Percentiles rank a stretch among this genome's conserved stretches.
These are phyloP conservation scores for Otus sunia DNA, from an alignment of 2,113 vertebrate species.

Conservation along the genomic window DNA sequence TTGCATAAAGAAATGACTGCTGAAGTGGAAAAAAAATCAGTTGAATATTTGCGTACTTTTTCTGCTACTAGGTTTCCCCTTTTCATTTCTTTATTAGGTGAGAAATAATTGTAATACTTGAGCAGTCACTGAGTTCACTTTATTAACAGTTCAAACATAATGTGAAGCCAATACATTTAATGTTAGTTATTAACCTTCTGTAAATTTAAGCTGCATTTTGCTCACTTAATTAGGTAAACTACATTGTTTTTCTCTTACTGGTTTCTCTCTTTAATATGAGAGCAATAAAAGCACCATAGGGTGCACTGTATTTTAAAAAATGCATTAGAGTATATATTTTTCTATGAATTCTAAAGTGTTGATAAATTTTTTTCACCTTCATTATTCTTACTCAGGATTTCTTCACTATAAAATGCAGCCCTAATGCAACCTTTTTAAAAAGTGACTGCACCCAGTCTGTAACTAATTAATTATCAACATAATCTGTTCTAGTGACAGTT, in stretches of 20 bases:
- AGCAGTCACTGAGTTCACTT: slow-evolving; percentile 50
- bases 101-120: slow-evolving; percentile 22
- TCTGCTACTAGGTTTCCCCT: neutral
- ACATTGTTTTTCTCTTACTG: slow-evolving; percentile 20
- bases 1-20: neutral
- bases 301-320: slow-evolving; percentile 4
- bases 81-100: slow-evolving; percentile 17
- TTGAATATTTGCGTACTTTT: neutral
- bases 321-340: neutral
- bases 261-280: slow-evolving; percentile 9
- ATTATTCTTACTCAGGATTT: slow-evolving; percentile 18
- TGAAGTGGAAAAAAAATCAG: neutral
- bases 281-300: slow-evolving; percentile 18
- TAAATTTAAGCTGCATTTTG: slow-evolving; percentile 56
- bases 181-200: slow-evolving; percentile 49
- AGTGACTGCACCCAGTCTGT: slow-evolving; percentile 40
- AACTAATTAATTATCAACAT: slow-evolving; percentile 70
- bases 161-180: slow-evolving; percentile 50
- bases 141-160: slow-evolving; percentile 54
- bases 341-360: slow-evolving; percentile 34
- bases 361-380: slow-evolving; percentile 10
- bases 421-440: slow-evolving; percentile 32
- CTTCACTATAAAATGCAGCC: slow-evolving; percentile 15
- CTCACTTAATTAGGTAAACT: slow-evolving; percentile 60
- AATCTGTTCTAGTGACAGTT: slow-evolving; percentile 63